phyloP scores from a whole-genome alignment of 1,140 invertebrate genomes.

The Rhyacophila brunnea region DNA sequence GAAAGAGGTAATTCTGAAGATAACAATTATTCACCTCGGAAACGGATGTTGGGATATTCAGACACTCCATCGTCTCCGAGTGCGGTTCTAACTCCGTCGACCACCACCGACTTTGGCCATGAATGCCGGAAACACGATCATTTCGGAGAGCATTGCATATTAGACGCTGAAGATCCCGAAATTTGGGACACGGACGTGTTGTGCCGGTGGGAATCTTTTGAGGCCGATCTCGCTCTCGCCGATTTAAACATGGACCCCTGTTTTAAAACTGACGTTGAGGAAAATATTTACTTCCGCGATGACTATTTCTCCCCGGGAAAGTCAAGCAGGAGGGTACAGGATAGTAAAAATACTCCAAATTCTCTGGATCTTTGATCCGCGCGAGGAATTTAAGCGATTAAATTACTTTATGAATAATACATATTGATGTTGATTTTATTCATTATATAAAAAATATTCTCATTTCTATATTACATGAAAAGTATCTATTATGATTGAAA shows the following conservation, averaged over 20 bases:
- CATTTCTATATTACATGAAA: too few species aligned
- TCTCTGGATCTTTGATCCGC: conserved; percentile 30
- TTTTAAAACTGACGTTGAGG: conserved; percentile 58
- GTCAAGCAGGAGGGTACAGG: conserved; percentile 11
- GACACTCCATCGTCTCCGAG: conserved; percentile 54
- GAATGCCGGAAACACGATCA: conserved; percentile 18
- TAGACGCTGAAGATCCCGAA: conserved; percentile 39
- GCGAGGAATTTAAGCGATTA: too few species aligned
- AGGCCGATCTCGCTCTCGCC: conserved; percentile 51
- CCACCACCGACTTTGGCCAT: conserved; percentile 24
- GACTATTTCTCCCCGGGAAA: conserved; percentile 43
- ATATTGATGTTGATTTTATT: background rate
- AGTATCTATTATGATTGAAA: too few species aligned
- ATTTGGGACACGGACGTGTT: conserved; percentile 48
- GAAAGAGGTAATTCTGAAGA: conserved; percentile 37
- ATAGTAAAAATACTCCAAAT: conserved; percentile 20
- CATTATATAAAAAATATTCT: background rate
- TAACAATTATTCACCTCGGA: conserved; percentile 34
- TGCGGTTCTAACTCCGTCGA: conserved; percentile 57
- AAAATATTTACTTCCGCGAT: conserved; percentile 57
- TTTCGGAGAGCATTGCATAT: conserved; percentile 24
- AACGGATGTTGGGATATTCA: conserved; percentile 38
- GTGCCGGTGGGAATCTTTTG: conserved; percentile 55
- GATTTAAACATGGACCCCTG: conserved; percentile 53
- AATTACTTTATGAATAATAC: background rate